Evolutionary conservation across 2,113 vertebrate species (phyloP).

Genomic region (Plecturocebus donacophilus): DNA sequence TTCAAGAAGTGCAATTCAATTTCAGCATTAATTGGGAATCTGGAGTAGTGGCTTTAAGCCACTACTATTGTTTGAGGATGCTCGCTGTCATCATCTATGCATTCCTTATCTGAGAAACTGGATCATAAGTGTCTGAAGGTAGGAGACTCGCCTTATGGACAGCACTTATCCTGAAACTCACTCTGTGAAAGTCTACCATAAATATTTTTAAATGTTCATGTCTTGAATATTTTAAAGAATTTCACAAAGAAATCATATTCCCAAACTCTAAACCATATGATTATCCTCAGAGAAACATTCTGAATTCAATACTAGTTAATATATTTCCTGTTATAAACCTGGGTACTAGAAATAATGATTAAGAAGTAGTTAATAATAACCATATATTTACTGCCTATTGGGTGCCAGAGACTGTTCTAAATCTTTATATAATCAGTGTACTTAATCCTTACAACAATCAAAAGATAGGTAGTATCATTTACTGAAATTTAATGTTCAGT

Average conservation of each 20-base stretch:
- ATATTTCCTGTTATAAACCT: neutral
- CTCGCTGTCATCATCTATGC: neutral
- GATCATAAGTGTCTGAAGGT: neutral
- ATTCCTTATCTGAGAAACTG: neutral
- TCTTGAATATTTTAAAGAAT: neutral
- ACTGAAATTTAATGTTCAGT: neutral
- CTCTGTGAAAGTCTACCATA: neutral
- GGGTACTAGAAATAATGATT: constrained; percentile 3
- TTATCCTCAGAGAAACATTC: neutral
- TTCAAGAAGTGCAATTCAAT: constrained; percentile 61
- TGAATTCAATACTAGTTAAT: neutral
- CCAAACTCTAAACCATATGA: neutral
- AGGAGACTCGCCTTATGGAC: neutral
- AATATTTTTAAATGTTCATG: neutral
- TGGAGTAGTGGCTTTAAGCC: neutral
- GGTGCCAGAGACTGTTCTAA: neutral
- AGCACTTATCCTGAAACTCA: neutral
- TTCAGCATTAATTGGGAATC: neutral
- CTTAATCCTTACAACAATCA: neutral
- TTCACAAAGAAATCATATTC: neutral
- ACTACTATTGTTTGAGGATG: neutral
- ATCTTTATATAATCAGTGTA: neutral
- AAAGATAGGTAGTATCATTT: neutral
- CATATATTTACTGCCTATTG: neutral
- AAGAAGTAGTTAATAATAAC: neutral